Evolutionary conservation across 2,113 vertebrate species (phyloP).

Genomic region (Pan paniscus): DNA sequence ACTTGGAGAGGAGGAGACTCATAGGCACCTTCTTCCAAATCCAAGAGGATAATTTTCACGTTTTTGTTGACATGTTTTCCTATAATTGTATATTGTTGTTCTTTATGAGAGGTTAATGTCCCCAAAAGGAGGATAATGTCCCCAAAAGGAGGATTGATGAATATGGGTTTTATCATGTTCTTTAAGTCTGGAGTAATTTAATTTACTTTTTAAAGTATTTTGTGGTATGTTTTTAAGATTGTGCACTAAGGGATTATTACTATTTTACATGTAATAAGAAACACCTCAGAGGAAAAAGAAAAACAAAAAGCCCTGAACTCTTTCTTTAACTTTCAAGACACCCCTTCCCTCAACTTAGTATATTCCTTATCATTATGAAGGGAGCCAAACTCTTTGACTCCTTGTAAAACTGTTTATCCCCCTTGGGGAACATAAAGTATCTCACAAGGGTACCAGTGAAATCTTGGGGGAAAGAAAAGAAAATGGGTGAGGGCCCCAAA

Average conservation of each 20-base stretch:
- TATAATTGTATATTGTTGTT: background rate
- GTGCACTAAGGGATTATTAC: background rate
- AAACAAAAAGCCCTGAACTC: background rate
- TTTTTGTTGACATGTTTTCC: background rate
- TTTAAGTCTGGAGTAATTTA: background rate
- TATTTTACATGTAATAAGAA: background rate
- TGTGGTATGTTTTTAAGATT: background rate
- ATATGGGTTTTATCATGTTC: background rate
- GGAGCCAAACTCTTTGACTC: slow-evolving; percentile 67
- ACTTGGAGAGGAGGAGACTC: background rate
- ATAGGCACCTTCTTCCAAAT: background rate
- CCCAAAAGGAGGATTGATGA: background rate
- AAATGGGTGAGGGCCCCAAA: background rate
- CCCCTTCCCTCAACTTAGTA: background rate
- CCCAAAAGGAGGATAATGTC: background rate
- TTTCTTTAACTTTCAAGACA: background rate
- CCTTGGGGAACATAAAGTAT: slow-evolving; percentile 79
- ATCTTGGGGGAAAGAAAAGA: slow-evolving; percentile 1
- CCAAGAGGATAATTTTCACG: background rate
- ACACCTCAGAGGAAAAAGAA: background rate
- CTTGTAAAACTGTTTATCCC: slow-evolving; percentile 80
- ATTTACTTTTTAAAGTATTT: background rate
- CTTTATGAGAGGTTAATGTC: background rate
- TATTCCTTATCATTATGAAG: slow-evolving; percentile 74
- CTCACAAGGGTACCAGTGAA: slow-evolving; percentile 79